phyloP scores from a whole-genome alignment of 2,797 vertebrate species.

The Sarcoramphus papa region DNA sequence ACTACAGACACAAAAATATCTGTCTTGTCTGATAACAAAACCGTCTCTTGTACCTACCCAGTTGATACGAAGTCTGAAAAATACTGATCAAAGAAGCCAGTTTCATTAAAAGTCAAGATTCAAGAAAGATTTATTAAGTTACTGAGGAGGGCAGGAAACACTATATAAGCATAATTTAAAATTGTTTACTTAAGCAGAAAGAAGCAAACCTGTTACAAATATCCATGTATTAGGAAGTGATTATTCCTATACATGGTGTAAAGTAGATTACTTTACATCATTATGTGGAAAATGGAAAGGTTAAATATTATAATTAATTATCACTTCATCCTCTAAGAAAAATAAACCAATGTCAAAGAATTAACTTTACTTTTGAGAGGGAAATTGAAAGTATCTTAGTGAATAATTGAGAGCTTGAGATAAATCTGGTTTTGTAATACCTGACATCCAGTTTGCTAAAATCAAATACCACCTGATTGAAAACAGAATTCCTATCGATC shows the following conservation, averaged over 20 bases:
- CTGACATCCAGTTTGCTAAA: not conserved
- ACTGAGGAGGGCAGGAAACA: rapidly evolving
- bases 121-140: not conserved
- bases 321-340: not conserved
- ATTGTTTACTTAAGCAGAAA: not conserved
- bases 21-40: not conserved
- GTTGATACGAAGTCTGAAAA: not conserved
- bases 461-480: not conserved
- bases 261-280: not conserved
- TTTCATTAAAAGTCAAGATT: not conserved
- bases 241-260: not conserved
- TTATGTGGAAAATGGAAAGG: not conserved
- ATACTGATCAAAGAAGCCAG: not conserved
- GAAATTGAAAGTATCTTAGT: not conserved
- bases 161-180: not conserved
- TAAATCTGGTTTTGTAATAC: not conserved
- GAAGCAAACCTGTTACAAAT: not conserved
- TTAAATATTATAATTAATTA: not conserved
- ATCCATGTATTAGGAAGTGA: not conserved
- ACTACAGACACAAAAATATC: not conserved
- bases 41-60: not conserved
- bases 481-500: not conserved
- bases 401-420: not conserved
- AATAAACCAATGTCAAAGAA: not conserved
- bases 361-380: not conserved